phyloP scores from a whole-genome alignment of 2,888 invertebrate species.

The Pemphredon lugubris region DNA sequence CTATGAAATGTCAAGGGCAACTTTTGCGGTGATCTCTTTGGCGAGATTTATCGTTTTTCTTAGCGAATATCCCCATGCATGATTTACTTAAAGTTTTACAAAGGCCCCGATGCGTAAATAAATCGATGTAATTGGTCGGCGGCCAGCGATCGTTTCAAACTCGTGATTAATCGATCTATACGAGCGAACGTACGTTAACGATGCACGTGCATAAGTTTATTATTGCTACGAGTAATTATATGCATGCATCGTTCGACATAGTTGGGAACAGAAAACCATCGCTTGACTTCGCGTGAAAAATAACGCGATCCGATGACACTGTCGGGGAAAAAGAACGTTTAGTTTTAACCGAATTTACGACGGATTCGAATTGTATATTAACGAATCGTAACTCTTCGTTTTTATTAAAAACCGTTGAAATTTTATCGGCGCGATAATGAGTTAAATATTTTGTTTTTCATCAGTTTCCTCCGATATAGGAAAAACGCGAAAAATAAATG shows the following conservation, averaged over 20 bases:
- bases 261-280: conserved; percentile 35
- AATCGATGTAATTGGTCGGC: conserved; percentile 29
- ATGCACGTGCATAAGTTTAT: conserved; percentile 44
- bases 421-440: too few relatives aligned
- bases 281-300: conserved; percentile 46
- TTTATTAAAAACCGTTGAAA: too few relatives aligned
- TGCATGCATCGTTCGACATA: conserved; percentile 45
- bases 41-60: not conserved
- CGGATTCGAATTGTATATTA: too few relatives aligned
- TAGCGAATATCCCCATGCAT: too few relatives aligned
- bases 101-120: conserved; percentile 24
- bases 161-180: conserved; percentile 62
- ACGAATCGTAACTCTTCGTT: too few relatives aligned
- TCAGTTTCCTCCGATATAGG: too few relatives aligned
- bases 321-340: too few relatives aligned
- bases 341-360: too few relatives aligned
- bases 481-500: too few relatives aligned
- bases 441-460: too few relatives aligned
- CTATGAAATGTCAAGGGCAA: conserved; percentile 8
- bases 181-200: conserved; percentile 14
- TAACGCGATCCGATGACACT: conserved; percentile 36
- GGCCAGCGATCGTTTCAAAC: conserved; percentile 33
- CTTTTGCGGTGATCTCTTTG: not conserved
- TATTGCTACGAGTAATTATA: conserved; percentile 55
- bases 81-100: too few relatives aligned